These are phyloP conservation scores for Lamellibrachia satsuma DNA, from an alignment of 2,888 invertebrate species.

Conservation along the genomic window DNA sequence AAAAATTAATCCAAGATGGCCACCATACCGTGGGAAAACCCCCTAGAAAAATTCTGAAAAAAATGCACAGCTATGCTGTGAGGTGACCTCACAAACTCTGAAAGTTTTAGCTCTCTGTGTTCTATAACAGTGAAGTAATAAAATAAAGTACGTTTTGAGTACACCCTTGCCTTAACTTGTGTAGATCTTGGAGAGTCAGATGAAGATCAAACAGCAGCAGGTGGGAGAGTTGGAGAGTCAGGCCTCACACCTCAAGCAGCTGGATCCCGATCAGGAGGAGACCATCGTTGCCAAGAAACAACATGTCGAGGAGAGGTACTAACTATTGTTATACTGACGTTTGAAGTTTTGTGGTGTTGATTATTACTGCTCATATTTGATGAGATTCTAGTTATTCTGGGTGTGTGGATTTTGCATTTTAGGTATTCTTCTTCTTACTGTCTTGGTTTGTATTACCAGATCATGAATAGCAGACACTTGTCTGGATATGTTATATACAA, in stretches of 20 bases:
- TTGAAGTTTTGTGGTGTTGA: background rate
- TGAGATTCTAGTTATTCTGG: background rate
- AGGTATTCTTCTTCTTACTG: background rate
- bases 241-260: constrained; percentile 86
- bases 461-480: too few relatives aligned
- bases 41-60: too few relatives aligned
- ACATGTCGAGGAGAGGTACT: constrained; percentile 84
- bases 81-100: too few relatives aligned
- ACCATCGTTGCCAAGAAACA: constrained; percentile 94
- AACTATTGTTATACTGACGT: background rate
- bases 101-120: too few relatives aligned
- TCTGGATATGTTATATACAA: too few relatives aligned
- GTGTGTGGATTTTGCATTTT: background rate
- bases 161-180: too few relatives aligned
- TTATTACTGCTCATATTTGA: background rate
- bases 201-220: constrained; percentile 73
- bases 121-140: too few relatives aligned
- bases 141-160: too few relatives aligned
- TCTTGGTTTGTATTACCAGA: too few relatives aligned
- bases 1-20: too few relatives aligned
- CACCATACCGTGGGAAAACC: too few relatives aligned
- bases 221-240: constrained; percentile 95
- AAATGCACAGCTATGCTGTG: too few relatives aligned
- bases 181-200: constrained; percentile 62
- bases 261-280: constrained; percentile 94